Conservation (phyloP, 2,888 invertebrate species). For the Morpho achilles region DNA sequence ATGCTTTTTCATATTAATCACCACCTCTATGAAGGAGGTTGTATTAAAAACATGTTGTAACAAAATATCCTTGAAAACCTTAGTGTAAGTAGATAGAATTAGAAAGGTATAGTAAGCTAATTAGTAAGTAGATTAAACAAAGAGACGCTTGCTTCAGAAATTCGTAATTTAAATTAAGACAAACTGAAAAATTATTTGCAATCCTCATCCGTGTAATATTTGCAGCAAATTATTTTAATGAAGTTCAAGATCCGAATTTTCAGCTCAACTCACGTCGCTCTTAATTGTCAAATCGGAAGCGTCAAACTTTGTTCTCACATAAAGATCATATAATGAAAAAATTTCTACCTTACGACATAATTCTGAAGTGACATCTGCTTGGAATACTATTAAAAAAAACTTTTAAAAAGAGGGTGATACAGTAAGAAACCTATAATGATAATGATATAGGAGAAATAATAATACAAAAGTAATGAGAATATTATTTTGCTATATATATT, state of each 20-base stretch:
- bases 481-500: too few species aligned
- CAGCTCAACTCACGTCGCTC: conserved; percentile 32
- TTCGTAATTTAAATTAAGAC: conserved; percentile 5
- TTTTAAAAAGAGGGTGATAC: too few species aligned
- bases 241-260: conserved; percentile 46
- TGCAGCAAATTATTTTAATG: conserved; percentile 62
- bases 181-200: conserved; percentile 35
- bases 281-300: conserved; percentile 54
- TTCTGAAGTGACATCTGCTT: neutral
- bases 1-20: too few species aligned
- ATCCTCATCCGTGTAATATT: conserved; percentile 36
- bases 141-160: conserved; percentile 2
- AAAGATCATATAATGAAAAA: conserved; percentile 1
- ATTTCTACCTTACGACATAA: conserved; percentile 4
- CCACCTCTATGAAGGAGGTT: too few species aligned
- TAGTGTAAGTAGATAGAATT: too few species aligned
- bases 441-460: too few species aligned
- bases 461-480: too few species aligned
- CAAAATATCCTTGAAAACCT: too few species aligned
- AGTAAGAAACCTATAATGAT: too few species aligned
- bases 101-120: too few species aligned
- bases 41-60: too few species aligned
- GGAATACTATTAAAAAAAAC: too few species aligned
- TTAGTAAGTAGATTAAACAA: neutral
- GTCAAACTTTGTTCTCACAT: conserved; percentile 33